A percentile compares a stretch with the other conserved stretches of the same genome.
phyloP scores from a whole-genome alignment of 2,888 invertebrate species.

The Lepidocyrtinus sp. region DNA sequence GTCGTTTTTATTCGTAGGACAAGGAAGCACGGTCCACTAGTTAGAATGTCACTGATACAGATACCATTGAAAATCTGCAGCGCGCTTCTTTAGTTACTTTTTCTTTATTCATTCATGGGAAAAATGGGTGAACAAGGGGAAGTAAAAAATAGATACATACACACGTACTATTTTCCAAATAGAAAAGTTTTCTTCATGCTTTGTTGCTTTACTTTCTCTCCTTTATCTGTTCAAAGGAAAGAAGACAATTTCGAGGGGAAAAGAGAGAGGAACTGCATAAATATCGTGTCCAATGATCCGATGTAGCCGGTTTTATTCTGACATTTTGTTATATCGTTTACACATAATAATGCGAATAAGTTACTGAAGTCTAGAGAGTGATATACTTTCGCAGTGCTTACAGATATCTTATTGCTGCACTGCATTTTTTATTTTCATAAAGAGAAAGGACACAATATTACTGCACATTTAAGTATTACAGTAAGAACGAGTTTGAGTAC shows the following conservation, averaged over 20 bases:
- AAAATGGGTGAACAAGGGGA: slow-evolving; percentile 10
- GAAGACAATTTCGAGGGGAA: slow-evolving; percentile 11
- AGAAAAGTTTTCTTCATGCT: slow-evolving; percentile 15
- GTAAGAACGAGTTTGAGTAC: background rate
- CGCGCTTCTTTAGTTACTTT: background rate
- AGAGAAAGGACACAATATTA: background rate
- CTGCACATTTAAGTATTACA: slow-evolving; percentile 1
- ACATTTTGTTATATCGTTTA: slow-evolving; percentile 15
- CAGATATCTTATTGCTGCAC: background rate
- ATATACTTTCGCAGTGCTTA: background rate
- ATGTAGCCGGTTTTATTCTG: slow-evolving; percentile 65
- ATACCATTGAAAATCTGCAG: background rate
- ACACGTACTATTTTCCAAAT: slow-evolving; percentile 5
- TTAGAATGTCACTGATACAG: slow-evolving; percentile 26
- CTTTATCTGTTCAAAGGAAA: slow-evolving; percentile 7
- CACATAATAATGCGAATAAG: slow-evolving; percentile 6
- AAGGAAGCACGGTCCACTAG: slow-evolving; percentile 56
- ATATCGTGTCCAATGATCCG: slow-evolving; percentile 71
- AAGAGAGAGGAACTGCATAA: slow-evolving; percentile 66
- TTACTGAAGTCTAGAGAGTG: background rate
- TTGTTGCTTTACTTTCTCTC: slow-evolving; percentile 5
- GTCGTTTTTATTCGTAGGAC: slow-evolving; percentile 32
- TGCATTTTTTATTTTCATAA: slow-evolving; percentile 12
- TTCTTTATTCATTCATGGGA: slow-evolving; percentile 13
- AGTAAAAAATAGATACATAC: slow-evolving; percentile 8